Evolutionary conservation across 2,797 vertebrate species (phyloP), one percentile per base, ranked within the genome.

Genomic region (Arnoldichthys spilopterus): DNA sequence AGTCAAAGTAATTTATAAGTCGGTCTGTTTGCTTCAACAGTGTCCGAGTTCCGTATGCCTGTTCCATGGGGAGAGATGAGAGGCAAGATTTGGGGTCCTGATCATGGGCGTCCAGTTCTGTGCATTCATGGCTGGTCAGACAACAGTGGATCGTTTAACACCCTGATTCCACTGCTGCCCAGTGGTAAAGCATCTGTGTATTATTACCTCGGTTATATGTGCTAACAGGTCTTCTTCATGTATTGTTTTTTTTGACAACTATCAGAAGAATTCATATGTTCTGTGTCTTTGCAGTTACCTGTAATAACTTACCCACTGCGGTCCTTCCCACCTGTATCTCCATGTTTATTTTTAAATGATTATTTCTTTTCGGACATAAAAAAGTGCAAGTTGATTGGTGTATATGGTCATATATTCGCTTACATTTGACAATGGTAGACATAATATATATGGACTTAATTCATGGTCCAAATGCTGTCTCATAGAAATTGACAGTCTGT

Each of bases 111-210:
- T 37, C 92, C 91, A 0, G 91, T 96, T 47, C 85, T 96, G 16
- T 96, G 95, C 79, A 86, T 96, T 78, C 94, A 95, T 0, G 93
- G 94, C 61, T 96, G 95, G 94, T 82, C 94, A 37, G 95, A 95
- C 85, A 95, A 95, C 72, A 90, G 93, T 24, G 94, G 93, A 2
- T 86, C 93, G 11, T 96, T 96, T 15, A 85, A 93, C 77, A 91
- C 63, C 12, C 89, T 97, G 22, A 89, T 96, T 75, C 94, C 94
- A 1, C 90, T 93, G 59, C 89, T 96, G 2, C 93, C 92, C 0
- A 87, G 90, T 91, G 93, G 93, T 94, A 75, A 7, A 28, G 64
- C 49, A 6, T 49, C 30, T 26, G 9, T 62, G 16, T 18, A 30
- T 12, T 16, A 30, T 15, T 7, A 28, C 1, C n/a, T 18, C 51